These are phyloP conservation scores for Neoascia interrupta DNA, from an alignment of 2,888 invertebrate genomes.

Conservation along the genomic window DNA sequence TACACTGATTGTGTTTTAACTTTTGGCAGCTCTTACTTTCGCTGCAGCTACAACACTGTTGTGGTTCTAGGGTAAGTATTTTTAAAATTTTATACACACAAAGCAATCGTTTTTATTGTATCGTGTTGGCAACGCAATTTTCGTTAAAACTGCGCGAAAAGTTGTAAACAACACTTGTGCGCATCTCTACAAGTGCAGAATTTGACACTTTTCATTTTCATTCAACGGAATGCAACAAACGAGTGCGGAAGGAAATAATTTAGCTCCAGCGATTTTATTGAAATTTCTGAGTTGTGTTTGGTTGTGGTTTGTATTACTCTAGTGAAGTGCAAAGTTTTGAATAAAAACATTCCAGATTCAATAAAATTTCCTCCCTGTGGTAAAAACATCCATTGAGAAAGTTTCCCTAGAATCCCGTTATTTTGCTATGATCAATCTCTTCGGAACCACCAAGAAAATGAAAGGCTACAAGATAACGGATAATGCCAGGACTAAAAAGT, in stretches of 20 bases:
- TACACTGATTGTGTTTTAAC: no score
- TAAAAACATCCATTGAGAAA: no score
- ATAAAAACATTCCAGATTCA: neutral
- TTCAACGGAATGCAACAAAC: constrained; percentile 48
- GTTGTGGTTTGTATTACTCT: constrained; percentile 5
- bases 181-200: constrained; percentile 9
- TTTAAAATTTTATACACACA: no score
- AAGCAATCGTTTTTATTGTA: no score
- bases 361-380: neutral
- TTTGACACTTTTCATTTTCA: constrained; percentile 31
- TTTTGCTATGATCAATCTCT: constrained; percentile 45
- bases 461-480: constrained; percentile 79
- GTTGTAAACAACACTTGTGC: constrained; percentile 45
- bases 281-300: constrained; percentile 20
- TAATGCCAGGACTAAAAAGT: constrained; percentile 76
- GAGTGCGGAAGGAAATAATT: constrained; percentile 14
- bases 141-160: constrained; percentile 54
- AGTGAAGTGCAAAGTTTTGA: constrained; percentile 7
- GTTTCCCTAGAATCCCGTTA: no score
- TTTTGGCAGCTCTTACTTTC: no score
- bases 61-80: no score
- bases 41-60: no score
- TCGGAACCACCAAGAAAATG: constrained; percentile 71
- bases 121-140: constrained; percentile 33
- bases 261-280: constrained; percentile 2